Evolutionary conservation across 2,113 vertebrate genomes (phyloP).

Genomic region (Todiramphus saurophagus): DNA sequence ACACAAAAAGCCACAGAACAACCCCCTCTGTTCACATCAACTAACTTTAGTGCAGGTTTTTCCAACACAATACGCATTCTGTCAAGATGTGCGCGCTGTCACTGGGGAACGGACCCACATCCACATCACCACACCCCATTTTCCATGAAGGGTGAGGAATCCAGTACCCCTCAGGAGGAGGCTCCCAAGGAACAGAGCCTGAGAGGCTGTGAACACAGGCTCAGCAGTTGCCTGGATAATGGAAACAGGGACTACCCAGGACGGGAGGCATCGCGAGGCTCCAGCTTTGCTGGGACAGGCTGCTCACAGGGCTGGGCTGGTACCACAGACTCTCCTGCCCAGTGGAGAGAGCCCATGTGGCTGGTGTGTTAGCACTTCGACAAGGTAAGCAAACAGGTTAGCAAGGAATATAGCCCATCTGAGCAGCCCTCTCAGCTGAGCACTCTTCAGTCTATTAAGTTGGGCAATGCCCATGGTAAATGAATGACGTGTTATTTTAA

Average conservation of each 20-base stretch:
- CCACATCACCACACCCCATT: neutral
- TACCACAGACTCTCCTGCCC: neutral
- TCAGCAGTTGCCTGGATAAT: neutral
- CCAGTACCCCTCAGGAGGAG: neutral
- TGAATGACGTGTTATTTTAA: neutral
- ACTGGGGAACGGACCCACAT: neutral
- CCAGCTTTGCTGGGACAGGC: neutral
- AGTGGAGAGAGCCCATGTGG: neutral
- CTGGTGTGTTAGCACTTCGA: neutral
- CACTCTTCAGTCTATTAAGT: rapidly evolving
- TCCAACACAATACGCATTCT: neutral
- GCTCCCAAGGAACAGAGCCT: neutral
- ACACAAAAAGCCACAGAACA: neutral
- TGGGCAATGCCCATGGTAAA: neutral
- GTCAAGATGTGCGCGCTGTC: neutral
- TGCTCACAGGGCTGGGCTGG: neutral
- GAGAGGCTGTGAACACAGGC: neutral
- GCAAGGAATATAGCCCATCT: neutral
- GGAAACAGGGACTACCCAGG: neutral
- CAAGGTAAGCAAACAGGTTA: neutral
- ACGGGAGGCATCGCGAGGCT: rapidly evolving
- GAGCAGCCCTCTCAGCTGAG: neutral
- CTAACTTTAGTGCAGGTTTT: neutral
- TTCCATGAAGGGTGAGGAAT: neutral
- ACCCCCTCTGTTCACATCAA: neutral